Conservation (phyloP, 2,888 invertebrate genomes). For the Odontomyia ornata region DNA sequence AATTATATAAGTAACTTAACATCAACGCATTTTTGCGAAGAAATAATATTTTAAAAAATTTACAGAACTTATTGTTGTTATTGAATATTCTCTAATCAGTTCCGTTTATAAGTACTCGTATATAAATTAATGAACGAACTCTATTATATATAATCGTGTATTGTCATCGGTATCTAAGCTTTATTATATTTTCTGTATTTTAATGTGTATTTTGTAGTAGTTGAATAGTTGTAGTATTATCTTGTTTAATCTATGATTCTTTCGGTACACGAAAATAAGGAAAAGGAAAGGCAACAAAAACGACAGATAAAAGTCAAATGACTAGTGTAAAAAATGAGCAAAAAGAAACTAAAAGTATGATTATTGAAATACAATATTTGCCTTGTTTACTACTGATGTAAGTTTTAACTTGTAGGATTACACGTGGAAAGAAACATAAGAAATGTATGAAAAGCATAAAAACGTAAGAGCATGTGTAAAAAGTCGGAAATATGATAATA, state of each 20-base stretch:
- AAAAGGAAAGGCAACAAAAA: neutral
- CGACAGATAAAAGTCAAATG: neutral
- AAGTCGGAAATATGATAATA: neutral
- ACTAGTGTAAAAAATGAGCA: neutral
- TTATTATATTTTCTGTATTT: conserved; percentile 21
- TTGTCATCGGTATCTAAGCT: conserved; percentile 24
- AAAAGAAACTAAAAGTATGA: neutral
- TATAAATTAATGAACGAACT: no score
- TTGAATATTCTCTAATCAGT: no score
- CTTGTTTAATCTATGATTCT: conserved; percentile 13
- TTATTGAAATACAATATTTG: conserved; percentile 4
- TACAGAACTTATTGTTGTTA: no score
- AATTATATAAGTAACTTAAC: no score
- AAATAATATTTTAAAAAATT: no score
- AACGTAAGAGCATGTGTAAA: neutral
- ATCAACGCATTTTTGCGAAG: no score
- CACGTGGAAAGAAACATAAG: neutral
- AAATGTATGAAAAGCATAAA: neutral
- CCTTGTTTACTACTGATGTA: conserved; percentile 36
- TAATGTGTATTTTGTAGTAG: neutral
- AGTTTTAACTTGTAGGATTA: conserved; percentile 12
- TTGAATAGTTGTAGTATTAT: conserved; percentile 23
- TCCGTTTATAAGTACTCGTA: no score
- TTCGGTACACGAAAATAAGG: neutral
- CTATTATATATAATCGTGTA: neutral